These are phyloP conservation scores for Steinernema feltiae DNA, from an alignment of 1,140 invertebrate species.

Conservation along the genomic window DNA sequence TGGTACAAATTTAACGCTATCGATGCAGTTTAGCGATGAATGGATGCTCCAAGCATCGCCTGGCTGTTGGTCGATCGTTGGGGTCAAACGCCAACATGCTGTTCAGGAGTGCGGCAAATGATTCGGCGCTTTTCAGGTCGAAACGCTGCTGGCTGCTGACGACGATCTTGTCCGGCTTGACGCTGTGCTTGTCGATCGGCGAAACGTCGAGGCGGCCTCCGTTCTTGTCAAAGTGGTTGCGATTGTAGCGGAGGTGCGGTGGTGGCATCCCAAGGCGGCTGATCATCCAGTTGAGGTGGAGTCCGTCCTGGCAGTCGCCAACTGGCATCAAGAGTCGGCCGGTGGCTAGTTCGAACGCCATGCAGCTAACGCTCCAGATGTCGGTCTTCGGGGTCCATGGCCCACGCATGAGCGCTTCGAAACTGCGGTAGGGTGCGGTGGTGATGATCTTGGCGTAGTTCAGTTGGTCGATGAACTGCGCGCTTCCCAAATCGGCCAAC, in stretches of 20 bases:
- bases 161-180: neutral
- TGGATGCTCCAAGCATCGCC: neutral
- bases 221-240: neutral
- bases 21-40: too few species aligned
- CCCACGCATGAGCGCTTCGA: neutral
- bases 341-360: neutral
- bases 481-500: neutral
- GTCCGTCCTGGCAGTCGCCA: neutral
- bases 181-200: neutral
- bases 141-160: neutral
- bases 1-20: too few species aligned
- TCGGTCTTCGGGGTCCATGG: neutral
- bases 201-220: neutral
- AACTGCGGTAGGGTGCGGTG: neutral
- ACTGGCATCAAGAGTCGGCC: neutral
- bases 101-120: neutral
- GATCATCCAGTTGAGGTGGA: neutral
- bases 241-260: neutral
- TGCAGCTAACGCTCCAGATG: neutral
- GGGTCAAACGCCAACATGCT: neutral
- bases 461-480: neutral
- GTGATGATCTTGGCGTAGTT: neutral
- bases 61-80: neutral
- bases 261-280: constrained; percentile 2
- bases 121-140: neutral